Percentiles rank a stretch among this genome's conserved stretches.
Conservation (phyloP, 2,797 vertebrate genomes). For the Hippoglossus hippoglossus region DNA sequence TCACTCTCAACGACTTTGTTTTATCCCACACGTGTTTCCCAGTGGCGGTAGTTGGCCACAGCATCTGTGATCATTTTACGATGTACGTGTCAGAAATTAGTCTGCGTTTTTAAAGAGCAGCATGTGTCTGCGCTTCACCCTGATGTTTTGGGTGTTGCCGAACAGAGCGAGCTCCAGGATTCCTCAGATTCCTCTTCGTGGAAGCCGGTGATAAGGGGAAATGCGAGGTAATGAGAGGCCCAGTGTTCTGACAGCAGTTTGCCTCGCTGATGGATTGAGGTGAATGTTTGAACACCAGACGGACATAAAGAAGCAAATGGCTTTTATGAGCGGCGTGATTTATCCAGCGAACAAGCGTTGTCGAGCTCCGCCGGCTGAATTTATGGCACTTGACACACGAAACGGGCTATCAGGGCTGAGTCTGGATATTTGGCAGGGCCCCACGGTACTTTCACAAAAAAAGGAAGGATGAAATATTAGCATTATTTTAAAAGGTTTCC, state of each 20-base stretch:
- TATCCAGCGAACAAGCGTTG: slow-evolving; percentile 75
- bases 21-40: slow-evolving; percentile 57
- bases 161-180: slow-evolving; percentile 55
- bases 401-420: slow-evolving; percentile 55
- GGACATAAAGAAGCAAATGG: slow-evolving; percentile 77
- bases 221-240: slow-evolving; percentile 59
- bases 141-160: slow-evolving; percentile 59
- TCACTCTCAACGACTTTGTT: slow-evolving; percentile 52
- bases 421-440: slow-evolving; percentile 66
- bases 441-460: slow-evolving; percentile 61
- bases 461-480: slow-evolving; percentile 77
- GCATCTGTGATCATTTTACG: slow-evolving; percentile 73
- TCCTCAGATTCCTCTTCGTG: slow-evolving; percentile 69
- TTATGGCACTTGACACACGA: slow-evolving; percentile 70
- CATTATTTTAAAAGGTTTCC: slow-evolving; percentile 78
- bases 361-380: slow-evolving; percentile 64
- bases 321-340: slow-evolving; percentile 79
- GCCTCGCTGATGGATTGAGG: slow-evolving; percentile 72
- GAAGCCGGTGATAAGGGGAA: slow-evolving; percentile 69
- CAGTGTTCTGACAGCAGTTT: slow-evolving; percentile 68
- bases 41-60: slow-evolving; percentile 39
- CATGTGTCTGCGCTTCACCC: slow-evolving; percentile 56
- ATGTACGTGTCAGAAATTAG: slow-evolving; percentile 66
- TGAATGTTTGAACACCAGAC: slow-evolving; percentile 78
- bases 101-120: slow-evolving; percentile 56